Evolutionary conservation across 1,140 invertebrate genomes (phyloP).

Genomic region (Marisa cornuarietis): DNA sequence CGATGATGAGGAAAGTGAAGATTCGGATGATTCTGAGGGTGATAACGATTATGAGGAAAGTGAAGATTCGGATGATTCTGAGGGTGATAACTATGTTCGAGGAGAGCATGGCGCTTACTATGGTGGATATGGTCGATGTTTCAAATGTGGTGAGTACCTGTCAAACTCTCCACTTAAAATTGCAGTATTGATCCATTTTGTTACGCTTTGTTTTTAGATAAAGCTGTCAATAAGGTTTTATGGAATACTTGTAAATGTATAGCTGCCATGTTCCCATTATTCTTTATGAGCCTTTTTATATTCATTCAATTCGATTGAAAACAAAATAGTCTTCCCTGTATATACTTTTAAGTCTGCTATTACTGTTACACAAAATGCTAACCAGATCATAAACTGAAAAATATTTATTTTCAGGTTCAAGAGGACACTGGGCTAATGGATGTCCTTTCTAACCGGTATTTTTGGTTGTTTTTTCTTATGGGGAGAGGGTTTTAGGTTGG

Average conservation of each 20-base stretch:
- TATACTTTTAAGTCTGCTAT: not conserved
- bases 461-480: no score
- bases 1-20: conserved; percentile 20
- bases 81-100: conserved; percentile 29
- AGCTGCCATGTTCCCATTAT: not conserved
- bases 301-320: not conserved
- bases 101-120: conserved; percentile 42
- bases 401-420: conserved; percentile 34
- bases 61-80: conserved; percentile 18
- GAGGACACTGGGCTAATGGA: conserved; percentile 48
- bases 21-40: not conserved
- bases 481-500: no score
- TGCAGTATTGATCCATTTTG: not conserved
- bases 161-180: not conserved
- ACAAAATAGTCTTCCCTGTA: not conserved
- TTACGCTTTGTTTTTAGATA: not conserved
- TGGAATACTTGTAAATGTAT: not conserved
- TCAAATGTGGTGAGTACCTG: conserved; percentile 47
- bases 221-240: not conserved
- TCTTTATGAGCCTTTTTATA: not conserved
- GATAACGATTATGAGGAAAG: conserved; percentile 27
- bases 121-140: conserved; percentile 51
- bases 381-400: not conserved
- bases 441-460: conserved; percentile 22
- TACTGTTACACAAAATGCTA: no score